Conservation (phyloP, 2,888 invertebrate species). For the Melanophora roralis region DNA sequence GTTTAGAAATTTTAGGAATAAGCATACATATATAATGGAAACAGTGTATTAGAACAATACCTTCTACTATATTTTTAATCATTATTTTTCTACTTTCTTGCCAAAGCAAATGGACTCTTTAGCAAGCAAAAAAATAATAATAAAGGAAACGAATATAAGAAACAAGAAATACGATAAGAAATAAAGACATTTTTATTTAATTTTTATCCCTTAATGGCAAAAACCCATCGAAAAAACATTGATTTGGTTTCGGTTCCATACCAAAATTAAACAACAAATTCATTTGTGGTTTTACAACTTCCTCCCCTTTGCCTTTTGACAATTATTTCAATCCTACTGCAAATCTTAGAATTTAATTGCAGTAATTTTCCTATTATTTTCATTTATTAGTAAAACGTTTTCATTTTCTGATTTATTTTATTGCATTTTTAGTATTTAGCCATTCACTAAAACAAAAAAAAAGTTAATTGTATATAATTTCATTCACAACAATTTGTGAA, state of each 20-base stretch:
- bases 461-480: constrained; percentile 52
- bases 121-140: not conserved
- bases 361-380: constrained; percentile 17
- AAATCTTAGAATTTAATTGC: constrained; percentile 31
- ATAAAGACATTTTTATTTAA: not conserved
- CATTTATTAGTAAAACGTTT: not conserved
- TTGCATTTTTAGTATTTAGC: constrained; percentile 3
- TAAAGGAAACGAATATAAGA: too few relatives aligned
- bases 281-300: constrained; percentile 23
- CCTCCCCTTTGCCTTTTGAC: not conserved
- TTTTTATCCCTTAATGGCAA: not conserved
- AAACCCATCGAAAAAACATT: constrained; percentile 14
- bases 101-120: not conserved
- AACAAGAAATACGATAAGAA: not conserved
- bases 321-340: not conserved
- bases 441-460: constrained; percentile 13
- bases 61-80: not conserved
- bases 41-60: not conserved
- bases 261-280: constrained; percentile 38
- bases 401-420: not conserved
- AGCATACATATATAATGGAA: too few relatives aligned
- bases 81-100: constrained; percentile 7
- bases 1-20: too few relatives aligned
- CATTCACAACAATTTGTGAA: constrained; percentile 50
- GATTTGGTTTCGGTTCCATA: constrained; percentile 15